Conservation (phyloP, 2,888 invertebrate genomes). For the Conus canariensis region DNA sequence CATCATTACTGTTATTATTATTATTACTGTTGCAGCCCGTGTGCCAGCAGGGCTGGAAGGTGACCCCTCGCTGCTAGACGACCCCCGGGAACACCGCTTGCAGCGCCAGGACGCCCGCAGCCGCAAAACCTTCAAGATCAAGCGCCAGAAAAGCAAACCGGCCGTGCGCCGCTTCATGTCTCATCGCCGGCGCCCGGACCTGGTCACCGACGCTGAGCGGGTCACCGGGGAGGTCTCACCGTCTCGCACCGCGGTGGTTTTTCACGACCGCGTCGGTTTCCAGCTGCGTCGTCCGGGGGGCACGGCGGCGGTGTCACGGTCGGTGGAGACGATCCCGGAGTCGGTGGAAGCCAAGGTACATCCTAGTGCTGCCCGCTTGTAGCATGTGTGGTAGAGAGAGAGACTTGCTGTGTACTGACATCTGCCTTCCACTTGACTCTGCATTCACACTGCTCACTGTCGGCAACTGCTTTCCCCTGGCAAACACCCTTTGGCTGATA, state of each 20-base stretch:
- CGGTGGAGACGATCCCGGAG: slow-evolving; percentile 69
- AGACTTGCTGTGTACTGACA: background rate
- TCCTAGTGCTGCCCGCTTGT: slow-evolving; percentile 52
- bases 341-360: slow-evolving; percentile 66
- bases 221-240: slow-evolving; percentile 43
- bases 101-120: slow-evolving; percentile 96
- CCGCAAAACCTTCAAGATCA: slow-evolving; percentile 91
- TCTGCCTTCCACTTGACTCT: background rate
- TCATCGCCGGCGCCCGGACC: slow-evolving; percentile 58
- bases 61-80: slow-evolving; percentile 46
- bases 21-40: background rate
- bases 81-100: slow-evolving; percentile 81
- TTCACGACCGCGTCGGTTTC: slow-evolving; percentile 53
- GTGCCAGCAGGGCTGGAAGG: slow-evolving; percentile 20
- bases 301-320: slow-evolving; percentile 56
- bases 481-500: background rate
- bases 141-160: slow-evolving; percentile 71
- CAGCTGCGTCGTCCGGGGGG: slow-evolving; percentile 49
- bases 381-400: slow-evolving; percentile 22
- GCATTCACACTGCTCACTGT: background rate
- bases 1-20: too few relatives aligned
- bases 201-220: slow-evolving; percentile 60
- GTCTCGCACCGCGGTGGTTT: slow-evolving; percentile 50
- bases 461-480: background rate
- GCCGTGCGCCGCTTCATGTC: slow-evolving; percentile 61